Base-by-base conservation (phyloP, 2,113 vertebrate species). In the Pipra filicauda region DNA sequence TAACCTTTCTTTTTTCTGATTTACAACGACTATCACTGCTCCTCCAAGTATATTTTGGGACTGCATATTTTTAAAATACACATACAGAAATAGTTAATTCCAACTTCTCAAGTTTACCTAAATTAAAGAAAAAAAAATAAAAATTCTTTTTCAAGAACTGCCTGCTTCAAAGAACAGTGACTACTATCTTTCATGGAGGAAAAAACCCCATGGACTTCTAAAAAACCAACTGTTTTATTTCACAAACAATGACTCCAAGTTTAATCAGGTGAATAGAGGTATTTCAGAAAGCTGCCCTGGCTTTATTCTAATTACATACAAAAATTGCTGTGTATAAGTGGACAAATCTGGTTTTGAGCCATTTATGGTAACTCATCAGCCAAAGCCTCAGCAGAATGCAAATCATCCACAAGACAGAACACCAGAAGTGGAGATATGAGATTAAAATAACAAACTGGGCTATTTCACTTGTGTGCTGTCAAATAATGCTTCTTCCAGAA, bases 401-500 rank as follows among this genome's bases (percentile, higher is more conserved):
- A 93, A 96, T 92, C 88, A 93, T 85, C 88, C 39, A 22, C 74
- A 84, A 71, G 57, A 91, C 87, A 82, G 66, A 84, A 64, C 85
- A 88, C 80, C 74, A 91, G 89, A 92, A 96, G 92, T 76, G 87
- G 90, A 95, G 88, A 95, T 92, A 83, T 3, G 73, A 93, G 95
- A 96, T 96, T 91, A 95, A 92, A 96, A 95, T 88, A 95, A 85
- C 89, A 81, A 73, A 85, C 96, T 96, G 95, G 91, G 74, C 92
- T 93, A 81, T 97, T 96, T 95, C 92, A 95, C 82, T 95, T 95
- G 69, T 46, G 80, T 94, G 90, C 96, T 96, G 96, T 97, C 97
- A 97, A 97, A 93, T 95, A 95, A 81, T 80, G 95, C 97, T 96
- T 97, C 96, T 97, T 96, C 95, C 96, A 97, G 96, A 96, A 97